Conservation (phyloP, 2,113 vertebrate genomes). For the Thamnaconus septentrionalis region DNA sequence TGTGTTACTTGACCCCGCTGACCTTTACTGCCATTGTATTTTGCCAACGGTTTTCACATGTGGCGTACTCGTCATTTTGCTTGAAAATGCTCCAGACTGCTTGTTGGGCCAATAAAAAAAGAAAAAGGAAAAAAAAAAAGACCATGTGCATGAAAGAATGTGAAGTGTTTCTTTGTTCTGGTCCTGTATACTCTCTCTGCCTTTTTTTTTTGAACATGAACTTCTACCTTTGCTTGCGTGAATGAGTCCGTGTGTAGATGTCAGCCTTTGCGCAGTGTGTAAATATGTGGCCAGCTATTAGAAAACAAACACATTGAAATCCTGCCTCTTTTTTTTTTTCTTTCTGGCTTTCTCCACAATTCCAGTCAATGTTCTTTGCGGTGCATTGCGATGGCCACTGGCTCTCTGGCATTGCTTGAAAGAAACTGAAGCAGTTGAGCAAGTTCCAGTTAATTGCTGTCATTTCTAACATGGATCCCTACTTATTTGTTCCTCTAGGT, state of each 20-base stretch:
- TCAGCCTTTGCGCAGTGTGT: not conserved
- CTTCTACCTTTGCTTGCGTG: constrained; percentile 34
- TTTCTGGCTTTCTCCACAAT: not conserved
- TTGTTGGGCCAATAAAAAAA: not conserved
- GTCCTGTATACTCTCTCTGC: constrained; percentile 24
- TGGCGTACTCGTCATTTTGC: constrained; percentile 1
- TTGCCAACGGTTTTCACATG: constrained; percentile 6
- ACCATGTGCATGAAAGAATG: constrained; percentile 48
- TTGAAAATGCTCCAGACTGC: constrained; percentile 11
- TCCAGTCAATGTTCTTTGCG: not conserved
- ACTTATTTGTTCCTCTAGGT: constrained; percentile 42
- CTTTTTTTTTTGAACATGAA: constrained; percentile 44
- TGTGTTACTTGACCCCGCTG: constrained; percentile 31
- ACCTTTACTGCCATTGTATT: constrained; percentile 15
- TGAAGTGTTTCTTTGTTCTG: constrained; percentile 57
- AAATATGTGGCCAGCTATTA: not conserved
- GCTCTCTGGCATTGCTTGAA: not conserved
- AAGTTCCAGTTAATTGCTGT: constrained; percentile 7
- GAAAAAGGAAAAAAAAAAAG: not conserved
- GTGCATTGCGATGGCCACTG: not conserved
- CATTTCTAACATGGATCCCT: not conserved
- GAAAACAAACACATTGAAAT: not conserved
- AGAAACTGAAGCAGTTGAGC: no score
- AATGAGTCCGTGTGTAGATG: constrained; percentile 14
- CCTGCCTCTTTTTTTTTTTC: not conserved